phyloP scores from a whole-genome alignment of 1,140 invertebrate genomes.

The Ooceraea biroi region DNA sequence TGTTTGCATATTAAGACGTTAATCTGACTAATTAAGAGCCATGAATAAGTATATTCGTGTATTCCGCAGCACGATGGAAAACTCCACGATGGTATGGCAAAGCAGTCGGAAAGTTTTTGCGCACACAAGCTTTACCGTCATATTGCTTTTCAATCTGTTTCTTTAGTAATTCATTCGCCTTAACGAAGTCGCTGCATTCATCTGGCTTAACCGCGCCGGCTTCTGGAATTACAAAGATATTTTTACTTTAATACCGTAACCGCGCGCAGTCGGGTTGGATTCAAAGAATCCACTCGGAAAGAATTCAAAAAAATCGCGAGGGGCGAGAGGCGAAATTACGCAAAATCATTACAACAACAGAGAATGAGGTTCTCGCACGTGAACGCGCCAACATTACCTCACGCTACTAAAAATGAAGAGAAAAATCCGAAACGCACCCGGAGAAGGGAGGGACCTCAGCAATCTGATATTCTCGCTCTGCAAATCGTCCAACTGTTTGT shows the following conservation, averaged over 20 bases:
- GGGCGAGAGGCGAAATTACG: conserved; percentile 20
- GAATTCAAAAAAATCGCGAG: conserved; percentile 22
- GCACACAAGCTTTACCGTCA: conserved; percentile 72
- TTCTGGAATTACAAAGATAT: conserved; percentile 56
- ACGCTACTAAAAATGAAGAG: neutral
- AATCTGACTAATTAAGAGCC: conserved; percentile 52
- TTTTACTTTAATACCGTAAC: conserved; percentile 36
- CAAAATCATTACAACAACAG: neutral
- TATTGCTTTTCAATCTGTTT: conserved; percentile 72
- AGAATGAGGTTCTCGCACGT: neutral
- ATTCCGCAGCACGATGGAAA: conserved; percentile 10
- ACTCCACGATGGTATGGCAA: neutral
- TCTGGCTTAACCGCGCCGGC: conserved; percentile 52
- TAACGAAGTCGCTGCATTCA: conserved; percentile 73
- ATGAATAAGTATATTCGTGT: conserved; percentile 40
- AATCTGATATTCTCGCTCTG: neutral
- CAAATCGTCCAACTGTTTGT: neutral
- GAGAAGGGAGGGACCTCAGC: neutral
- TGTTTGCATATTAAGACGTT: conserved; percentile 47
- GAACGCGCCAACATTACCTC: neutral
- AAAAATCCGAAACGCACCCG: neutral
- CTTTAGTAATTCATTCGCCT: conserved; percentile 71
- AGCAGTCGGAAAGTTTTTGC: conserved; percentile 36
- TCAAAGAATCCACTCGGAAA: conserved; percentile 18
- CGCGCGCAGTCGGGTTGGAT: conserved; percentile 2